phyloP scores from a whole-genome alignment of 1,140 invertebrate species.

The Aphelenchoides avenae region DNA sequence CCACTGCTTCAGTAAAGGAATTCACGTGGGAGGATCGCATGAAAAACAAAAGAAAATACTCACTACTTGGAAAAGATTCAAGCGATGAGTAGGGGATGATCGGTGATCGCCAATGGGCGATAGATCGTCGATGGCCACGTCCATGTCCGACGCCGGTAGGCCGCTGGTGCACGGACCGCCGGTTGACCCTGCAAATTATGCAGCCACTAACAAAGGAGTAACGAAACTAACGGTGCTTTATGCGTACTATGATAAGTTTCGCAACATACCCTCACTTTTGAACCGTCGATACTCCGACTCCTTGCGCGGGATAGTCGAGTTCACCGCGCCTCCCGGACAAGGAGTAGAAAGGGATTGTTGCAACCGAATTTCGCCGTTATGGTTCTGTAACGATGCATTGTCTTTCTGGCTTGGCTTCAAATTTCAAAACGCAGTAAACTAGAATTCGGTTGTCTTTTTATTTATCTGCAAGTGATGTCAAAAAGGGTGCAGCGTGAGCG shows the following conservation, averaged over 20 bases:
- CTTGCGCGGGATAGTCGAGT: constrained; percentile 27
- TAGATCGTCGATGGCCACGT: constrained; percentile 44
- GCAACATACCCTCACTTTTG: constrained; percentile 51
- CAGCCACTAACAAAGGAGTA: not conserved
- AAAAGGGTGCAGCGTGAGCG: too few relatives aligned
- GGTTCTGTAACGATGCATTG: constrained; percentile 11
- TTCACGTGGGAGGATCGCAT: too few relatives aligned
- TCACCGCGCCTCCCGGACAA: constrained; percentile 34
- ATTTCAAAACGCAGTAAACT: too few relatives aligned
- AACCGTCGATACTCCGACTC: constrained; percentile 57
- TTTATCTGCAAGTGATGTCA: too few relatives aligned
- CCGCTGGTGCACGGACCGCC: not conserved
- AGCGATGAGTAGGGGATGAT: constrained; percentile 47
- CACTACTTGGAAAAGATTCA: constrained; percentile 51
- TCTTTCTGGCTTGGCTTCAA: not conserved
- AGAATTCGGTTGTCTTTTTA: too few relatives aligned
- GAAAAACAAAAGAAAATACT: too few relatives aligned
- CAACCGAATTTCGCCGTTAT: constrained; percentile 39
- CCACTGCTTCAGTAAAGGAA: too few relatives aligned
- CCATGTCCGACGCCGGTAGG: constrained; percentile 23
- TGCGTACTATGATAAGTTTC: not conserved
- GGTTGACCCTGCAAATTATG: constrained; percentile 23
- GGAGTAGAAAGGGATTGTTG: constrained; percentile 54
- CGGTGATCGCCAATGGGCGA: constrained; percentile 41
- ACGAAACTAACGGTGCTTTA: too few relatives aligned